Base-by-base conservation (phyloP, 2,888 invertebrate species). In the Sthenelais limicola region DNA sequence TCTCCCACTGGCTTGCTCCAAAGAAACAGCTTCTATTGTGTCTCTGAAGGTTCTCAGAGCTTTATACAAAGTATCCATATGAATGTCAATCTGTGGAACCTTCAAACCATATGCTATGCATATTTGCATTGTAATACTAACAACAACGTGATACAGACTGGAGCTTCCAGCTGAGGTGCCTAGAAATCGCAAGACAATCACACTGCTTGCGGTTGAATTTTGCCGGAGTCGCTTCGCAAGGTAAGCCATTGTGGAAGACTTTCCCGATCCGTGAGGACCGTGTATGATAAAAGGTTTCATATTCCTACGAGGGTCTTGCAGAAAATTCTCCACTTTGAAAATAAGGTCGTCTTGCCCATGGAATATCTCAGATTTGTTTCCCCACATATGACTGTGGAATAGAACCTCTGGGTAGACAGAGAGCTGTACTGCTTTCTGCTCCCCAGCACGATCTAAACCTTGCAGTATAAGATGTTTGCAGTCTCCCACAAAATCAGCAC, bases 71-170 rank as follows among this genome's bases (percentile, higher is more conserved):
- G 76, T 76, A 43, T 71, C 54, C 35, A 69, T 52, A 21, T 30
- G 71, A 24, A 12, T 21, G 24, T 74, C 56, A 18, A 38, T 48
- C 24, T 54, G 24, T 7, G 78, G 77, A 28, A 68, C 43, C 12
- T 33, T 24, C 3, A 76, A 48, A 3, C 71, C 73, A 35, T 78
- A 78, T 0, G 74, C 74, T 3, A 73, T 32, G 33, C 76, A 76
- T 21, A 78, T 74, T 68, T 78, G 78, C 12, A n/a, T 21, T 15
- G 74, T 75, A 43, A 78, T 73, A 54, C 75, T 72, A 15, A 47
- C 56, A 12, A 78, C 71, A 0, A 56, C 33, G 3, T 49, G 24
- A 28, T 71, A 62, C n/a, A 78, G 76, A 43, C 68, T 68, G 49
- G 66, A 24, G 67, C 71, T 66, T 21, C 47, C 47, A 18, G 73